A percentile compares a stretch with the other conserved stretches of the same genome.
These are phyloP conservation scores for Eciton burchellii DNA, from an alignment of 1,140 invertebrate species.

Conservation along the genomic window DNA sequence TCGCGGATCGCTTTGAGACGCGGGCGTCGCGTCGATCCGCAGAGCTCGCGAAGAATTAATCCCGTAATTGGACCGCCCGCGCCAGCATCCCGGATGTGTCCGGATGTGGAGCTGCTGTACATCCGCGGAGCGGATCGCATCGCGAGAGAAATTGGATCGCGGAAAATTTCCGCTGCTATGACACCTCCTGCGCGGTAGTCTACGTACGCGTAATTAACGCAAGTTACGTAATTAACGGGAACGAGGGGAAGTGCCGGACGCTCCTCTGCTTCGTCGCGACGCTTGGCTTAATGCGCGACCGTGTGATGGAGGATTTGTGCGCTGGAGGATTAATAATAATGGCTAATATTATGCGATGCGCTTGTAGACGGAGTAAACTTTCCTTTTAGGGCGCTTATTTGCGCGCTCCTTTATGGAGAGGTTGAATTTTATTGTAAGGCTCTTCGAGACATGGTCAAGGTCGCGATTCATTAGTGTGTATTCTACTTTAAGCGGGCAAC, in stretches of 20 bases:
- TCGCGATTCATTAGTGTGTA: not conserved
- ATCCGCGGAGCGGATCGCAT: not conserved
- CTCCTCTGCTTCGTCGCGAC: not conserved
- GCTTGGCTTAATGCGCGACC: not conserved
- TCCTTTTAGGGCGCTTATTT: not conserved
- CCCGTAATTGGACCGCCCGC: conserved; percentile 3
- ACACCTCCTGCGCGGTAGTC: not conserved
- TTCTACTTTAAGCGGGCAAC: not conserved
- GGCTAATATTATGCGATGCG: not conserved
- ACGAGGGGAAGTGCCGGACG: not conserved
- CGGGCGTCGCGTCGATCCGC: conserved; percentile 19
- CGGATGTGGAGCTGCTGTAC: not conserved
- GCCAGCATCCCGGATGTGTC: too few relatives aligned
- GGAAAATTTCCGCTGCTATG: conserved; percentile 9
- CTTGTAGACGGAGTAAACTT: not conserved
- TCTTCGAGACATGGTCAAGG: not conserved
- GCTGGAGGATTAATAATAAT: not conserved
- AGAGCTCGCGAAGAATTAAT: conserved; percentile 47
- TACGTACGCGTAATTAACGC: conserved; percentile 2
- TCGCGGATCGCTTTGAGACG: conserved; percentile 46
- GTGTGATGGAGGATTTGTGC: not conserved
- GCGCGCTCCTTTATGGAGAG: not conserved
- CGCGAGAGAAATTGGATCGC: not conserved
- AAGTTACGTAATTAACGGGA: not conserved
- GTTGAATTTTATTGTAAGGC: conserved; percentile 13